These are phyloP conservation scores for Otocyon megalotis DNA, from an alignment of 2,113 vertebrate species.

Conservation along the genomic window DNA sequence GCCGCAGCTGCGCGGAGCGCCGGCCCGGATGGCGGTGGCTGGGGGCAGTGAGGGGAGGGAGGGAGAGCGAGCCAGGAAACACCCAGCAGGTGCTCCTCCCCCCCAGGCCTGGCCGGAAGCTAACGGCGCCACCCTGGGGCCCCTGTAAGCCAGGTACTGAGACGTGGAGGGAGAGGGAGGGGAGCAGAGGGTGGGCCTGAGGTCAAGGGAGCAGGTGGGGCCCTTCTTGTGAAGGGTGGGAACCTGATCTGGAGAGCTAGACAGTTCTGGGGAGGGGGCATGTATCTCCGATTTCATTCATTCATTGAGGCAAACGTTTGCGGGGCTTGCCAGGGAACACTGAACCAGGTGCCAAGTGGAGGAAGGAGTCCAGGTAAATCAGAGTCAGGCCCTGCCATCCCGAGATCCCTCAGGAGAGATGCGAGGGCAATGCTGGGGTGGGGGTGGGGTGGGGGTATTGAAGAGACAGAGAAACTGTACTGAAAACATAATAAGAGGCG, in stretches of 20 bases:
- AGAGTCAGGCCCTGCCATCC: neutral
- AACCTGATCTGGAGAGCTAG: neutral
- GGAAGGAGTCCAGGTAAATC: neutral
- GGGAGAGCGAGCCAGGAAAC: conserved; percentile 56
- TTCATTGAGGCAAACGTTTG: conserved; percentile 27
- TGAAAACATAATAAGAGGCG: conserved; percentile 16
- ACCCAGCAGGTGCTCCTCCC: conserved; percentile 72
- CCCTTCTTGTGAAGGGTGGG: neutral
- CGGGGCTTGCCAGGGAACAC: neutral
- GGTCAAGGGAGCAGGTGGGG: conserved; percentile 32
- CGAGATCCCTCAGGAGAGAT: neutral
- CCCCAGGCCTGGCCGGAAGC: conserved; percentile 58
- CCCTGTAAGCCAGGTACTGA: conserved; percentile 71
- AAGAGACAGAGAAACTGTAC: neutral
- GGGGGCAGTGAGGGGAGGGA: conserved; percentile 41
- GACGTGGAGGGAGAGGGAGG: neutral
- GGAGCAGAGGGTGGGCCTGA: conserved; percentile 40
- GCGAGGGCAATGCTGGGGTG: neutral
- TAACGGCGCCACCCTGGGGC: conserved; percentile 61
- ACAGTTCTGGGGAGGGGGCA: neutral
- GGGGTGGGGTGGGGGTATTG: neutral
- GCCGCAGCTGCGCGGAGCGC: conserved; percentile 71
- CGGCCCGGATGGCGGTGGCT: conserved; percentile 44
- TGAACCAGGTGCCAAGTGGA: conserved; percentile 6
- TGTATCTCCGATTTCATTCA: conserved; percentile 11